Base-by-base conservation (phyloP, 2,888 invertebrate species). In the Campoletis raptor region DNA sequence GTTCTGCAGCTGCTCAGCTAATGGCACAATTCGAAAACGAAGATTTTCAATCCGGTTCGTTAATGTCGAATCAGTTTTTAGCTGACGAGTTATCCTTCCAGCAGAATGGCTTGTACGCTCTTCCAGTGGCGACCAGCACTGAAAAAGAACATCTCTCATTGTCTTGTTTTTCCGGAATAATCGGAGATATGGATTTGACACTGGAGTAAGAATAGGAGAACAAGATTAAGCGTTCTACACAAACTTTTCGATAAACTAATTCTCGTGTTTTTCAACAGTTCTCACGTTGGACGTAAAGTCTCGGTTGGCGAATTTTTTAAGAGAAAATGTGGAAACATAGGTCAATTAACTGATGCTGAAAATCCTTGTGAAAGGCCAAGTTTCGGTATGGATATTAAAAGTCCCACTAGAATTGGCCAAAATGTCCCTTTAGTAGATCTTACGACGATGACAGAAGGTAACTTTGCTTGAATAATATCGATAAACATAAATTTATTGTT, bases 241-340 rank as follows among this genome's bases (percentile, higher is more conserved):
- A 36, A 73, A 3, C 21, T 10, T 4, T 24, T 24, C 21, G 36
- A 18, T 24, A 42, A 74, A 70, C 70, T 42, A 70, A 66, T 37
- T 0, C 12, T 52, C 0, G 12, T 85, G n/a, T 61, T 70, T 83
- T 88, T 85, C 8, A 57, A 40, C 66, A 93, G 93, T 57, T 92
- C 93, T 64, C 89, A 89, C 77, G 87, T 89, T 79, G 92, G 92
- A 9, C 91, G 91, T n/a, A 92, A 90, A 85, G 87, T 94, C 61
- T 95, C 95, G 3, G 92, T 95, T 42, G 94, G 95, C 37, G 94
- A 94, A 88, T 95, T 94, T 90, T 95, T 95, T 85, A 91, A 92
- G 87, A 92, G 94, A 64, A 94, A 94, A 89, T 95, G 94, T 72
- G 94, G 94, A 42, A 91, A 92, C 86, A 89, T 95, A 6, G 93